Base-by-base conservation (phyloP, 2,888 invertebrate species). In the Euclidia mi region DNA sequence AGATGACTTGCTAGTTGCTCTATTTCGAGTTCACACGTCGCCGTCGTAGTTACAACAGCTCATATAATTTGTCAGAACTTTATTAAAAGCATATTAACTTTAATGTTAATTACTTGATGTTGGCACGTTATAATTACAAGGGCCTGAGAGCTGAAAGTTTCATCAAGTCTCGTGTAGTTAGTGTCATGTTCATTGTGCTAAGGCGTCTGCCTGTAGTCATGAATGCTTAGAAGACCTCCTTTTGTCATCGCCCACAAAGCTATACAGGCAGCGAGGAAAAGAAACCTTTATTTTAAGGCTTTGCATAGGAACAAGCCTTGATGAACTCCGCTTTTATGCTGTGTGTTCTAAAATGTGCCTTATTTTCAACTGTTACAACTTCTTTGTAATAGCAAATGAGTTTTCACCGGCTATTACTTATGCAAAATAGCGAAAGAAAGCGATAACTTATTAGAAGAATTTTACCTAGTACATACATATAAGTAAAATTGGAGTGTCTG, bases 81-180 rank as follows among this genome's bases (percentile, higher is more conserved):
- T 43, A 53, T 61, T 50, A 61, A 59, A 59, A 56, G n/a, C 51
- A 15, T 34, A 49, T 55, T 37, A 38, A 61, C 37, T 67, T 55
- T 65, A 61, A 56, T 56, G 65, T 65, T 58, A 67, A 68, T 56
- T 56, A 41, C 63, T 61, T 46, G 45, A 53, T 57, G 63, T 65
- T 48, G 58, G 56, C 49, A 55, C 28, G 47, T 71, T 56, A 65
- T 67, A 69, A 71, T 73, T 70, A 73, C 60, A 76, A 60, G 64
- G 62, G 53, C 62, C 63, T 56, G 31, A 50, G 56, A 68, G 72
- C 77, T 81, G 68, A 84, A 86, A 85, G 70, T 86, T 85, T 85
- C 84, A 87, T 87, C 79, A 81, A 74, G 79, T 79, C 80, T 84
- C 67, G 74, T 85, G 84, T 82, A 81, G 84, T 82, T 78, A 71